These are phyloP conservation scores for Montipora sp. DNA, from an alignment of 64 coral and sea anemone species.

Conservation along the genomic window DNA sequence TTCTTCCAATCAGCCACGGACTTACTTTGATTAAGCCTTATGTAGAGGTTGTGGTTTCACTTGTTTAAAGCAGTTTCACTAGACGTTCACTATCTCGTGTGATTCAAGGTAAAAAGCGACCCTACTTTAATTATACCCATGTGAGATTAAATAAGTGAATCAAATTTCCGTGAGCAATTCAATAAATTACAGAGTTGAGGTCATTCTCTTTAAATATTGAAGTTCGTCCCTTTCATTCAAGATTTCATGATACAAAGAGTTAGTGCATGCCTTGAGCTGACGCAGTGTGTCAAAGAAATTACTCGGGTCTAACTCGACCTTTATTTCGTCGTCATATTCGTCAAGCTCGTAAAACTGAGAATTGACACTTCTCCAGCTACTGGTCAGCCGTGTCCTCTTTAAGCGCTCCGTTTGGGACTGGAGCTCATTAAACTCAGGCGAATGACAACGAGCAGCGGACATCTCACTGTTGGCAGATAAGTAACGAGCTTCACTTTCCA, in stretches of 20 bases:
- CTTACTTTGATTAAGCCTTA: too few species aligned
- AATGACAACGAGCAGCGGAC: not conserved
- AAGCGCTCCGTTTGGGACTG: slow-evolving; percentile 9
- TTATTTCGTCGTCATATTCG: slow-evolving; percentile 72
- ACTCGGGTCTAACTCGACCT: slow-evolving; percentile 29
- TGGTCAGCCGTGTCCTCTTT: slow-evolving; percentile 24
- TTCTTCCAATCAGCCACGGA: too few species aligned
- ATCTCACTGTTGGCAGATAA: not conserved
- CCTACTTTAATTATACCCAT: not conserved
- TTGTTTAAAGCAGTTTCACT: too few species aligned
- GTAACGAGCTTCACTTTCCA: not conserved
- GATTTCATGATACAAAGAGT: slow-evolving; percentile 59
- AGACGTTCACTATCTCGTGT: too few species aligned
- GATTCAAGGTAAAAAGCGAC: too few species aligned
- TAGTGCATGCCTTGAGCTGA: slow-evolving; percentile 56
- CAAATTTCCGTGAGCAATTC: not conserved
- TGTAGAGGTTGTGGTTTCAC: too few species aligned
- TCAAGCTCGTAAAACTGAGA: slow-evolving; percentile 66
- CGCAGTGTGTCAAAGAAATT: slow-evolving; percentile 43
- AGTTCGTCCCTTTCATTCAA: slow-evolving; percentile 53
- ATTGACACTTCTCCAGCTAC: slow-evolving; percentile 59
- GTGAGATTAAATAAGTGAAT: not conserved
- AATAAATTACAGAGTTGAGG: not conserved
- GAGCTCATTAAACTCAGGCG: not conserved
- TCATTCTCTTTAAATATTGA: not conserved